A percentile compares a stretch with the other conserved stretches of the same genome.
These are phyloP conservation scores for Lutjanus campechanus DNA, from an alignment of 2,797 vertebrate genomes.

Conservation along the genomic window DNA sequence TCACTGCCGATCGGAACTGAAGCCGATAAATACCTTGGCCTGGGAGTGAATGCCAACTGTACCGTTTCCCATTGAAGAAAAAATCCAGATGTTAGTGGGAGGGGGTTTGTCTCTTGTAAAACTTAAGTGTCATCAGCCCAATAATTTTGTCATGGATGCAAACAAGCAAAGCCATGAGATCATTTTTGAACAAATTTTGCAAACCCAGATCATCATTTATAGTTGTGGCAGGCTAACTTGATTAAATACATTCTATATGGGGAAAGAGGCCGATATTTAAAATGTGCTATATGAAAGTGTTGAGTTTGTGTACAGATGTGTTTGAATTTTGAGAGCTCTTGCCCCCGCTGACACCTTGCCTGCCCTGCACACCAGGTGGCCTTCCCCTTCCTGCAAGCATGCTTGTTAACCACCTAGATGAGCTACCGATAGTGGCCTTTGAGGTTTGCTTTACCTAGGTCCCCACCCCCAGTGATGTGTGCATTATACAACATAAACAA, in stretches of 20 bases:
- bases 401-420: neutral
- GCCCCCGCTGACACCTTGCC: neutral
- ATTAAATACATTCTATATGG: neutral
- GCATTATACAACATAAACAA: neutral
- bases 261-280: constrained; percentile 1
- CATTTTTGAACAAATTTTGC: neutral
- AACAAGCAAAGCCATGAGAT: neutral
- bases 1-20: too few species aligned
- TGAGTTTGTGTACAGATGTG: constrained; percentile 1
- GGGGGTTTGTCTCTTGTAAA: too few species aligned
- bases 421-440: neutral
- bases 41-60: too few species aligned
- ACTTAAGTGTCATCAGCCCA: neutral
- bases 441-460: constrained; percentile 10
- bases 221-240: neutral
- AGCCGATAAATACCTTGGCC: too few species aligned
- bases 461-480: constrained; percentile 1
- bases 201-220: neutral
- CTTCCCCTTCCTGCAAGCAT: neutral
- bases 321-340: neutral
- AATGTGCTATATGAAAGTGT: neutral
- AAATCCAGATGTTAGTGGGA: too few species aligned
- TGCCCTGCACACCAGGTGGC: constrained; percentile 5
- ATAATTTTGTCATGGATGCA: neutral
- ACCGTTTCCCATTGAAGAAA: too few species aligned